A percentile compares a stretch with the other conserved stretches of the same genome.
Conservation (phyloP, 2,888 invertebrate species). For the Eucera pruinosa region DNA sequence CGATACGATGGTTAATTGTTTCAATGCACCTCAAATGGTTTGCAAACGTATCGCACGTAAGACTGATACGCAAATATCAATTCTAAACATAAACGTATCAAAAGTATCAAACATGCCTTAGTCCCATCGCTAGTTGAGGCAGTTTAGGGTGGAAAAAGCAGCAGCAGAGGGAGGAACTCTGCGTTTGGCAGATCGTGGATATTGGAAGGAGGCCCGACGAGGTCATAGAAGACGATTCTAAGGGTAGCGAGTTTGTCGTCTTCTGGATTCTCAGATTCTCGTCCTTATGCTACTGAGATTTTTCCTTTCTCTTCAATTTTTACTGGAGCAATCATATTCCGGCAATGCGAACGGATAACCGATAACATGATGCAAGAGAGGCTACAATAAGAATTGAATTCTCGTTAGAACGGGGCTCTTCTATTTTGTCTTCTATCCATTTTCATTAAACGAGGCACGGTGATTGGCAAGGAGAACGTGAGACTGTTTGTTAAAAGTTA, state of each 20-base stretch:
- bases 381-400: constrained; percentile 70
- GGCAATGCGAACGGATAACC: constrained; percentile 63
- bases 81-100: too few species aligned
- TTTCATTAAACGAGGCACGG: too few species aligned
- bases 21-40: too few species aligned
- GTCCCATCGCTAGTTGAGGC: too few species aligned
- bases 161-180: constrained; percentile 66
- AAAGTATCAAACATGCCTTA: too few species aligned
- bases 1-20: too few species aligned
- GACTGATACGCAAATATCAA: too few species aligned
- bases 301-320: constrained; percentile 49
- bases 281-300: constrained; percentile 52
- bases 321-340: constrained; percentile 59
- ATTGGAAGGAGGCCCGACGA: constrained; percentile 74
- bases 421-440: background rate
- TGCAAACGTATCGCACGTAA: too few species aligned
- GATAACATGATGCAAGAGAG: constrained; percentile 72
- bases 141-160: constrained; percentile 31
- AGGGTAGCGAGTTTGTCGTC: constrained; percentile 48
- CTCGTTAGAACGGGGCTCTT: constrained; percentile 34
- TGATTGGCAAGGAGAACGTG: background rate
- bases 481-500: background rate
- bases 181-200: constrained; percentile 81
- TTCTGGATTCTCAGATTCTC: constrained; percentile 28
- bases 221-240: constrained; percentile 65